A percentile compares a stretch with the other conserved stretches of the same genome.
phyloP scores from a whole-genome alignment of 2,113 vertebrate genomes.

The Serilophus lunatus region DNA sequence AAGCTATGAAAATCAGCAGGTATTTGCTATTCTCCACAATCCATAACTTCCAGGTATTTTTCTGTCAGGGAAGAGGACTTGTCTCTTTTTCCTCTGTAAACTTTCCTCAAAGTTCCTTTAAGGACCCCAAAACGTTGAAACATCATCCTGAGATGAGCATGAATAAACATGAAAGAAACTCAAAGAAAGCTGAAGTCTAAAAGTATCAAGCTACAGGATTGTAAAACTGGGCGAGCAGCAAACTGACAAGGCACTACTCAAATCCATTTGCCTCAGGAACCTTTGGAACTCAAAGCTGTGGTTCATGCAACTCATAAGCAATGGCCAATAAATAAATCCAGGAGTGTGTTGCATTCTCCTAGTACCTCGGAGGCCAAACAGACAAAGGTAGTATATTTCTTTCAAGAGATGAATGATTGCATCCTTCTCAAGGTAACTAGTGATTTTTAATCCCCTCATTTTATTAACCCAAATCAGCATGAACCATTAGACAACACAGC shows the following conservation, averaged over 20 bases:
- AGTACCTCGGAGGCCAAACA: rapidly evolving
- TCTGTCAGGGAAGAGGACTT: neutral
- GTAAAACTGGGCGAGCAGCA: neutral
- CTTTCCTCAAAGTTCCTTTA: neutral
- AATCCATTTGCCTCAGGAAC: neutral
- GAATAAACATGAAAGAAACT: neutral
- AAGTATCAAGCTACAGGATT: neutral
- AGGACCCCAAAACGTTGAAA: neutral
- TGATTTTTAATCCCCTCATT: neutral
- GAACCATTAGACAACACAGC: neutral
- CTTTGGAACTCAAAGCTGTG: neutral
- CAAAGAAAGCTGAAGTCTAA: neutral
- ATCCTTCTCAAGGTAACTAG: neutral
- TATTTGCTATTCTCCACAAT: neutral
- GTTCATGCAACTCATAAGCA: neutral
- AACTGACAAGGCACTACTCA: neutral
- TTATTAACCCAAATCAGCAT: neutral
- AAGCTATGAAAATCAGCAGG: rapidly evolving
- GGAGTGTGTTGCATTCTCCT: neutral
- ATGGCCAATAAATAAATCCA: neutral
- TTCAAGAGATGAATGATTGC: neutral
- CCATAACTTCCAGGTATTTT: neutral
- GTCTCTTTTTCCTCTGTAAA: neutral
- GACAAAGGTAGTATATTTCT: neutral
- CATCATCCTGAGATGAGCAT: neutral